Evolutionary conservation across 2,888 invertebrate genomes (phyloP).

Genomic region (Hyposoter didymator): DNA sequence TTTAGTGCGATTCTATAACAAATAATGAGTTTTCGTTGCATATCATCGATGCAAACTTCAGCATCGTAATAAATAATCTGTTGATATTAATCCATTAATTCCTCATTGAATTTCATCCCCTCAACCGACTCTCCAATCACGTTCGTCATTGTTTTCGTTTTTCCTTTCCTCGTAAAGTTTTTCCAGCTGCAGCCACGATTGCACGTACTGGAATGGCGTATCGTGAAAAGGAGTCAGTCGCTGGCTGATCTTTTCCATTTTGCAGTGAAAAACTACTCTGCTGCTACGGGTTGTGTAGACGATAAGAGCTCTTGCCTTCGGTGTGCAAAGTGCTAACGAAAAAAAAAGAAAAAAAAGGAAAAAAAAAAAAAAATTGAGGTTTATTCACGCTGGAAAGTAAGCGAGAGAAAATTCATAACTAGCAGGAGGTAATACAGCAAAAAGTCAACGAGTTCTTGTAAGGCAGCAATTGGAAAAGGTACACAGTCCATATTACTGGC

Average conservation of each 20-base stretch:
- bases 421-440: constrained; percentile 25
- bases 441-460: constrained; percentile 25
- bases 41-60: too few relatives aligned
- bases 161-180: background rate
- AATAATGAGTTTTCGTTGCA: too few relatives aligned
- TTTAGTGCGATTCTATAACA: too few relatives aligned
- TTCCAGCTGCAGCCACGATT: background rate
- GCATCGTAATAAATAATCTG: background rate
- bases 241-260: constrained; percentile 46
- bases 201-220: background rate
- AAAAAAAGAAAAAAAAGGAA: constrained; percentile 20
- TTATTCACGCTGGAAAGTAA: background rate
- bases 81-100: background rate
- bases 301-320: constrained; percentile 32
- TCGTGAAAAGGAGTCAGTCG: constrained; percentile 17
- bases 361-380: background rate
- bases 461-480: constrained; percentile 51
- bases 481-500: background rate
- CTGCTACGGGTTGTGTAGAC: constrained; percentile 20
- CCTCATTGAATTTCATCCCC: constrained; percentile 9
- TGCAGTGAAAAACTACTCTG: constrained; percentile 37
- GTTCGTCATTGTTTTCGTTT: constrained; percentile 23
- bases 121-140: background rate
- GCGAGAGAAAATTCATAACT: constrained; percentile 47
- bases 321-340: constrained; percentile 29